Evolutionary conservation across 2,797 vertebrate genomes (phyloP).

Genomic region (Hirundo rustica): DNA sequence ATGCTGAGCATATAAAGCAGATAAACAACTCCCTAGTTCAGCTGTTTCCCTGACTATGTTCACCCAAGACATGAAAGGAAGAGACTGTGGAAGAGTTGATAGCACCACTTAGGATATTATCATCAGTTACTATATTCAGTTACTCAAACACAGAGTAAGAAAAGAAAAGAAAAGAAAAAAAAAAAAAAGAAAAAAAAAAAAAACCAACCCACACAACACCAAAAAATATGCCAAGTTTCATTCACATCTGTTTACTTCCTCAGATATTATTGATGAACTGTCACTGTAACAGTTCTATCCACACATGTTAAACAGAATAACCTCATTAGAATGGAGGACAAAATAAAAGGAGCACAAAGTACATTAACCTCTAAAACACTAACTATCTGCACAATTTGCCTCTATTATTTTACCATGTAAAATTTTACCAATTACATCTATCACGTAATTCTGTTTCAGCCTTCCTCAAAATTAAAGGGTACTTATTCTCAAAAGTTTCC

Average conservation of each 20-base stretch:
- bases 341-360: rapidly evolving
- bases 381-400: neutral
- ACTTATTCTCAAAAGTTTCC: neutral
- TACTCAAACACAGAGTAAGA: neutral
- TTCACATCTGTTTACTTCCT: neutral
- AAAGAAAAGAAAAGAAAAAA: no score
- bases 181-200: neutral
- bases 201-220: no score
- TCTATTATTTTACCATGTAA: neutral
- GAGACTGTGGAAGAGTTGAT: neutral
- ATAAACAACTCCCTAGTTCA: neutral
- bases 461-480: neutral
- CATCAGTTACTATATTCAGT: neutral
- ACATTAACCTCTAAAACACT: neutral
- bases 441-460: neutral
- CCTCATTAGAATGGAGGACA: neutral
- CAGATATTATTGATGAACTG: neutral
- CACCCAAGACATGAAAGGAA: neutral
- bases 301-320: neutral
- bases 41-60: neutral
- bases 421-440: no score
- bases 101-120: neutral
- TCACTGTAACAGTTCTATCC: neutral
- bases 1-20: neutral
- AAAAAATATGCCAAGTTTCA: neutral